Base-by-base conservation (phyloP, 2,888 invertebrate species). In the Phengaris alcon region DNA sequence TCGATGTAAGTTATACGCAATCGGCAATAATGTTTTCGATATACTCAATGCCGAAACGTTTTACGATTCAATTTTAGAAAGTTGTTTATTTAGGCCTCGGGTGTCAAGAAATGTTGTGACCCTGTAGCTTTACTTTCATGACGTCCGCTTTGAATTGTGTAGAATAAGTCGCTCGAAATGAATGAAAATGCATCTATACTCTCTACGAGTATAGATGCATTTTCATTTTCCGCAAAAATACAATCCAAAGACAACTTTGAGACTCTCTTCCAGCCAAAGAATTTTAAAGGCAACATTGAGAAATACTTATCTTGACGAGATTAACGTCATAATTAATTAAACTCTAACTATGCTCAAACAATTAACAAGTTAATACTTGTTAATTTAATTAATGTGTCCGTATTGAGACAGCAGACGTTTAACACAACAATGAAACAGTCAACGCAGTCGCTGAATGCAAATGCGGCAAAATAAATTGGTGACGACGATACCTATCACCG, bases 401-500 rank as follows among this genome's bases (percentile, higher is more conserved):
- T 72, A 12, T 9, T 12, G 74, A 76, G 74, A 55, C 57, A 69
- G 74, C 73, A 76, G 76, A 76, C 75, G 74, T 77, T 75, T 74
- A 78, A 76, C 69, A 55, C 72, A 76, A 75, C 76, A 75, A 75
- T 75, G 76, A 70, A 75, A 76, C 76, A 74, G 74, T 77, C 72
- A 54, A 72, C 72, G 52, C 52, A 72, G 72, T 72, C 74, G 79
- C 78, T 78, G 81, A 90, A 91, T 90, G 90, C 87, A 90, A 91
- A 91, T 90, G 88, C 86, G 79, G 81, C 84, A 80, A 89, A 91
- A 93, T 91, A 93, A 93, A 92, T 92, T 90, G 87, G 84, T 84
- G 85, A 84, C 86, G 81, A 85, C 84, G 90, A 93, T 92, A 92
- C 90, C 92, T 91, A 92, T 93, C 92, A 88, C 90, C 88, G 84